Conservation (phyloP, 30 jellyfish, hydroid and myxozoan species). For the Aurelia sp. region DNA sequence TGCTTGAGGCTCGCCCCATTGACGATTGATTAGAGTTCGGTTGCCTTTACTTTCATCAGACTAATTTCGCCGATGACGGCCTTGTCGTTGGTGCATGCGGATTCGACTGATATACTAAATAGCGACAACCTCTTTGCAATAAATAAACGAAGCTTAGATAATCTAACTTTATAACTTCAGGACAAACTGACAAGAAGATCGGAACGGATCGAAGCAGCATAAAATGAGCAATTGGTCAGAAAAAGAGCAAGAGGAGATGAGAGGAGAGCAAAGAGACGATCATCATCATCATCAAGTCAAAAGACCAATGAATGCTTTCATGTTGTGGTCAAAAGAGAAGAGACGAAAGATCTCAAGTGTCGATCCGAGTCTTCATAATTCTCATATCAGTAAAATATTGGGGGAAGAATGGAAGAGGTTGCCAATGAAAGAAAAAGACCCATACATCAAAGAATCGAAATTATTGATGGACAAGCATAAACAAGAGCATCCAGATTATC, state of each 20-base stretch:
- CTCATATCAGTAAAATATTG: conserved; percentile 79
- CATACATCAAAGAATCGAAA: conserved; percentile 75
- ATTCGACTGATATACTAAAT: too few relatives aligned
- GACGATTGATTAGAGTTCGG: conserved; percentile 25
- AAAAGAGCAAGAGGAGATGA: neutral
- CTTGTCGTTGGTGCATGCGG: too few relatives aligned
- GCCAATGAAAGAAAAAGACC: conserved; percentile 66
- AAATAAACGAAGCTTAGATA: neutral
- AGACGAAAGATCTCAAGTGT: conserved; percentile 75
- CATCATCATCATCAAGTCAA: conserved; percentile 35
- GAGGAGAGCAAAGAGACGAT: neutral
- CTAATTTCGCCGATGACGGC: too few relatives aligned
- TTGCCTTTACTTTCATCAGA: conserved; percentile 5
- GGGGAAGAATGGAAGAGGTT: conserved; percentile 91
- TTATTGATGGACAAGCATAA: conserved; percentile 78
- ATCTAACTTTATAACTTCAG: neutral
- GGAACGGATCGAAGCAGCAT: neutral
- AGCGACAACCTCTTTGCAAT: too few relatives aligned
- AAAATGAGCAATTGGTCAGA: conserved; percentile 9
- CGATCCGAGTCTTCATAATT: conserved; percentile 87
- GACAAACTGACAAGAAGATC: neutral
- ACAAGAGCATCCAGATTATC: conserved; percentile 80
- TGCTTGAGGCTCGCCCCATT: conserved; percentile 41
- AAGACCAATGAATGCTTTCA: conserved; percentile 93
- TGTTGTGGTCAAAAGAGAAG: conserved; percentile 88